These are phyloP conservation scores for Phodopus roborovskii DNA, from an alignment of 2,113 vertebrate species.

Conservation along the genomic window DNA sequence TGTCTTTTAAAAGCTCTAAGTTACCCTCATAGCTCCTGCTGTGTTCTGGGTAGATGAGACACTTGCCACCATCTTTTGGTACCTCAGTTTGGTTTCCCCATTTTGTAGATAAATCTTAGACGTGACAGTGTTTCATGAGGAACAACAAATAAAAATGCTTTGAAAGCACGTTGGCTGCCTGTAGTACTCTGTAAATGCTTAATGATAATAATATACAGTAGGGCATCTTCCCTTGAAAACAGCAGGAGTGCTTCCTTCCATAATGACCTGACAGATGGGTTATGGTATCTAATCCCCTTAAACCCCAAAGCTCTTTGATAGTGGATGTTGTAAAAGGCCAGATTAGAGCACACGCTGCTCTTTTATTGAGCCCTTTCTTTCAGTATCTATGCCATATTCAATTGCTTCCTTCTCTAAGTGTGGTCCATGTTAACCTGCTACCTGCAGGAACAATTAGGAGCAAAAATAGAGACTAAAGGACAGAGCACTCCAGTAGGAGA, in stretches of 20 bases:
- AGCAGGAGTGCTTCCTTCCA: slow-evolving; percentile 87
- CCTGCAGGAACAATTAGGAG: slow-evolving; percentile 78
- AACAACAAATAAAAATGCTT: slow-evolving; percentile 65
- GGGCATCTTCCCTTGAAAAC: slow-evolving; percentile 82
- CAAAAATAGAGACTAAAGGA: slow-evolving; percentile 79
- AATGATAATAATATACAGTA: slow-evolving; percentile 83
- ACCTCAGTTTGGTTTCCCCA: slow-evolving; percentile 58
- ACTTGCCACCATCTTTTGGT: background rate
- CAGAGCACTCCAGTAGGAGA: slow-evolving; percentile 69
- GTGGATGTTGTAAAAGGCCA: slow-evolving; percentile 88
- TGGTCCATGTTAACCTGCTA: slow-evolving; percentile 71
- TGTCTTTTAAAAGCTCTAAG: background rate
- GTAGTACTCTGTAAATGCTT: slow-evolving; percentile 68
- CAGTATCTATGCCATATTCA: slow-evolving; percentile 79
- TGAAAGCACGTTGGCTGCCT: slow-evolving; percentile 55
- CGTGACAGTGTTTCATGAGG: slow-evolving; percentile 11
- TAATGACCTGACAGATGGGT: slow-evolving; percentile 92
- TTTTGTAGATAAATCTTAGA: slow-evolving; percentile 55
- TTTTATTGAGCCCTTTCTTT: slow-evolving; percentile 88
- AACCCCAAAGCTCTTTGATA: slow-evolving; percentile 90
- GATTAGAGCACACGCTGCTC: slow-evolving; percentile 88
- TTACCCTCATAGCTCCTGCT: background rate
- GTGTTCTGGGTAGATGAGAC: background rate
- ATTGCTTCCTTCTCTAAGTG: slow-evolving; percentile 81
- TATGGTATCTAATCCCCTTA: slow-evolving; percentile 90